phyloP scores from a whole-genome alignment of 1,140 invertebrate genomes.

The Atopsyche davidsoni region DNA sequence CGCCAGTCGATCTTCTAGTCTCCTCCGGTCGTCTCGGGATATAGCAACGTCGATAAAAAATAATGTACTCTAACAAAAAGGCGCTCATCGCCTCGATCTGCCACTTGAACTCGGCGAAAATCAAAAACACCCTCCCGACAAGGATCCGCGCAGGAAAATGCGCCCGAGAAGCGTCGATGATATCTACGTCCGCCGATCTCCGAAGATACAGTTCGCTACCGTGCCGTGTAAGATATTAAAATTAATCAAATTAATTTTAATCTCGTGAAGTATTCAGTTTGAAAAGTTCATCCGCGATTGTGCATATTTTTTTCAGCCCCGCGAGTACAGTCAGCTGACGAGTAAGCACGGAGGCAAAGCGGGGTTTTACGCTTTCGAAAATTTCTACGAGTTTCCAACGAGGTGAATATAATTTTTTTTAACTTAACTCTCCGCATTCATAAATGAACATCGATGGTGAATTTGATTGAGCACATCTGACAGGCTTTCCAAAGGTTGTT shows the following conservation, averaged over 20 bases:
- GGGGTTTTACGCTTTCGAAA: constrained; percentile 26
- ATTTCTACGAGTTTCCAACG: constrained; percentile 12
- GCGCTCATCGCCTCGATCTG: constrained; percentile 5
- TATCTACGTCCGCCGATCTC: constrained; percentile 1
- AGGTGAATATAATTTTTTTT: constrained; percentile 11
- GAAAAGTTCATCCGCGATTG: constrained; percentile 7
- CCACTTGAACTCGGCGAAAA: constrained; percentile 1
- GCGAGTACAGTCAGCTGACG: constrained; percentile 5
- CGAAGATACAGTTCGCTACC: not conserved
- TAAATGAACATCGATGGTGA: too few relatives aligned
- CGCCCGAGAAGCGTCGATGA: not conserved
- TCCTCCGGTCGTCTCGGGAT: not conserved
- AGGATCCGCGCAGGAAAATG: constrained; percentile 3
- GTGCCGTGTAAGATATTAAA: constrained; percentile 8
- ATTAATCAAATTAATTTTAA: not conserved
- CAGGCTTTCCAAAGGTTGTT: too few relatives aligned
- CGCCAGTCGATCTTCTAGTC: not conserved
- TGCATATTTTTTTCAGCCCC: constrained; percentile 21
- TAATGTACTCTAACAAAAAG: constrained; percentile 8
- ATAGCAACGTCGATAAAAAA: constrained; percentile 4
- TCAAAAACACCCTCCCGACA: constrained; percentile 5
- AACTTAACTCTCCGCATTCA: not conserved
- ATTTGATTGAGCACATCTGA: too few relatives aligned
- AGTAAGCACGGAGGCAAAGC: constrained; percentile 17
- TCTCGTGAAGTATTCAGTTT: not conserved